Percentiles rank a stretch among this genome's conserved stretches.
Evolutionary conservation across 1,140 invertebrate genomes (phyloP).

Genomic region (Mamestra configurata): DNA sequence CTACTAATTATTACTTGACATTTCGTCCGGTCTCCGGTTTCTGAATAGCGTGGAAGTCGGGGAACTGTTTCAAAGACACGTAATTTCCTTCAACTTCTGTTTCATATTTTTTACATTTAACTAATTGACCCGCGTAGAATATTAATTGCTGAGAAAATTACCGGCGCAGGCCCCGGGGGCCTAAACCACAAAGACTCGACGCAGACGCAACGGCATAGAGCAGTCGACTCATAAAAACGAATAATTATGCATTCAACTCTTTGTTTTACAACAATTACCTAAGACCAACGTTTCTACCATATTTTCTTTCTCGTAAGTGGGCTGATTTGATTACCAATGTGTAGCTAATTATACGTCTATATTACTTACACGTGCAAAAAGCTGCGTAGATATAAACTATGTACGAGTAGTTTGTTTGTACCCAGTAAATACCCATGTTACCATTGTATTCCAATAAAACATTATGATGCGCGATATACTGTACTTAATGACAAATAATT

Average conservation of each 20-base stretch:
- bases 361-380: constrained; percentile 51
- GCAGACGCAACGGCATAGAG: constrained; percentile 58
- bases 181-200: constrained; percentile 74
- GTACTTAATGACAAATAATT: neutral
- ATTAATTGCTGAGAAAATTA: constrained; percentile 85
- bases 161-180: constrained; percentile 67
- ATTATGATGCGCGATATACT: constrained; percentile 3
- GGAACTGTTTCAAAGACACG: constrained; percentile 67
- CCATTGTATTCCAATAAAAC: neutral
- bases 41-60: constrained; percentile 59
- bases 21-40: constrained; percentile 63
- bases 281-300: constrained; percentile 65
- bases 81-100: constrained; percentile 75
- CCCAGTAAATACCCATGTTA: neutral
- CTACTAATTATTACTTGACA: constrained; percentile 69
- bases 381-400: constrained; percentile 1
- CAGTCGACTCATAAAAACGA: constrained; percentile 72
- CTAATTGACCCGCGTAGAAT: constrained; percentile 72
- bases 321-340: constrained; percentile 55
- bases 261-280: constrained; percentile 72
- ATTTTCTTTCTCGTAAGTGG: constrained; percentile 65
- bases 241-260: constrained; percentile 73
- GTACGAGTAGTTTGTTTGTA: no score
- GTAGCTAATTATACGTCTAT: constrained; percentile 52
- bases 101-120: constrained; percentile 77